Base-by-base conservation (phyloP, 2,888 invertebrate species). In the Acrobasis suavella region DNA sequence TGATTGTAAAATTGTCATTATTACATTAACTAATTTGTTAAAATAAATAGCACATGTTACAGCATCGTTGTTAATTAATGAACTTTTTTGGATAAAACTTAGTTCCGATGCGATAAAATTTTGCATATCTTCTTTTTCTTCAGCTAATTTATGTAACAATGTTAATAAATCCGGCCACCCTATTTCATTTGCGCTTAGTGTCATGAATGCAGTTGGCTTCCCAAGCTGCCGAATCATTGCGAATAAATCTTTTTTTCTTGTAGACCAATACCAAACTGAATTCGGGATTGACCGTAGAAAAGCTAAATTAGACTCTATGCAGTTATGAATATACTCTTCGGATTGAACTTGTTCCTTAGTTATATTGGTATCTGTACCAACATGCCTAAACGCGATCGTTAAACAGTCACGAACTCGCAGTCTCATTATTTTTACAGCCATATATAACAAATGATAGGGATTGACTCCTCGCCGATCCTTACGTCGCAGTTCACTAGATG, bases 141-240 rank as follows among this genome's bases (percentile, higher is more conserved):
- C 22, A 22, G 22, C 22, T 22, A 78, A 72, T 72, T 81, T 81
- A 63, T 80, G 69, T 64, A 85, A 72, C 58, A 78, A 60, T 72
- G 78, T 62, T 39, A 84, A 54, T 60, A 83, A 71, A 65, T 72
- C 22, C 10, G 16, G 6, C 83, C 84, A 85, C 9, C 73, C 69
- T 12, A 68, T 80, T 80, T 86, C 86, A 68, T 82, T 84, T 3
- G 85, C 83, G 64, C 81, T 83, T 9, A 87, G 39, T 14, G 82
- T 86, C 51, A 86, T 60, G 74, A 85, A 86, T 55, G 72, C 68
- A n/a, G 55, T 55, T n/a, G 55, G 55, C 38, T 3, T 2, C n/a
- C 37, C 55, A 38, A 55, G n/a, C 39, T 64, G 64, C 15, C 64
- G 22, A 37, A 64, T 58, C 64, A 58, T 64, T 17, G 64, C 64